Evolutionary conservation across 2,888 invertebrate genomes (phyloP), one percentile per base, ranked within the genome.

Genomic region (Nephrocerus scutellatus): DNA sequence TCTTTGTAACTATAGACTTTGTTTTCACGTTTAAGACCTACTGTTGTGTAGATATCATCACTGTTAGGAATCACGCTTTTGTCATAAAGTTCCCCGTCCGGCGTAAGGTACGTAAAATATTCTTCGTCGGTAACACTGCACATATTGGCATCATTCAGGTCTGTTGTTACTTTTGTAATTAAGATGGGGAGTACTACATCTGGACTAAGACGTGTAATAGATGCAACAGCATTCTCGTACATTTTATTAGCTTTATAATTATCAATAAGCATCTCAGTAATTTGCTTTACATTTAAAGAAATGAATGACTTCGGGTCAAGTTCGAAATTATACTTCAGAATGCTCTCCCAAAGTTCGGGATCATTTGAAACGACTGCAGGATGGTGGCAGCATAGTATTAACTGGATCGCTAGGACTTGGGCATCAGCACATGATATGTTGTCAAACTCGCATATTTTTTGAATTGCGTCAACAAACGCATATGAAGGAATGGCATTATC

Each of bases 1-100:
- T 97, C 97, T 61, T 92, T 90, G 66, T 90, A 95, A 46, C 92
- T 91, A 66, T 97, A 97, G 3, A 84, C 88, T 70, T 95, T 96
- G 66, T 91, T 96, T 65, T 97, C 97, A 12, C 95, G 76, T 66
- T 90, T 92, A 63, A 96, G 75, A 55, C 96, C 62, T 12, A 54
- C 49, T 9, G 61, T 63, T 13, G 56, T 54, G 44, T 65, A 68
- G 33, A 62, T 59, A 24, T 66, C 58, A 29, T 64, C 63, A 13
- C 42, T 51, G 34, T 59, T 64, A 13, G 84, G 82, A 34, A 87
- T 68, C 1, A 85, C 80, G 50, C 80, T 82, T 70, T 88, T 92
- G 68, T 97, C 92, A 62, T 84, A 96, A 0, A 97, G 73, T 58
- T 89, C 86, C 3, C 89, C 92, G 39, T 89, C 87, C 0, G 92